A percentile compares a stretch with the other conserved stretches of the same genome.
These are phyloP conservation scores for Oreochromis niloticus DNA, from an alignment of 2,113 vertebrate species.

Conservation along the genomic window DNA sequence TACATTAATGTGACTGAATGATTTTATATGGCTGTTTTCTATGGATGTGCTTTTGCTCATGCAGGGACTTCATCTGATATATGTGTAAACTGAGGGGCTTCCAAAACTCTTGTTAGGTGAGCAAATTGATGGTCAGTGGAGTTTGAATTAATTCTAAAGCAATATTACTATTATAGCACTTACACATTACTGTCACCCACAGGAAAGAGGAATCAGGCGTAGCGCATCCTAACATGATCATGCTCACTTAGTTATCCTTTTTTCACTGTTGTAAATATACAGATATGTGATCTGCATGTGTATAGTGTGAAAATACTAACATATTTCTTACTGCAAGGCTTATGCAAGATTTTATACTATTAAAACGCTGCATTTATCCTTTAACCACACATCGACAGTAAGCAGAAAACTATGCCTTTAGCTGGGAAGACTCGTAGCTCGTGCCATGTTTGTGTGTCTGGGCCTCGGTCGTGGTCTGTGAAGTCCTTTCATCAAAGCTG, in stretches of 20 bases:
- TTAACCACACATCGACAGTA: slow-evolving; percentile 20
- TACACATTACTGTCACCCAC: neutral
- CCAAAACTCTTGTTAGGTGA: neutral
- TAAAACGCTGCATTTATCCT: slow-evolving; percentile 23
- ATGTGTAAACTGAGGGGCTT: neutral
- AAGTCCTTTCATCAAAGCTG: slow-evolving; percentile 28
- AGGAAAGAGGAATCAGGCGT: neutral
- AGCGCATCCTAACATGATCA: neutral
- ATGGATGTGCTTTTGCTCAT: neutral
- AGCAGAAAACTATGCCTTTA: neutral
- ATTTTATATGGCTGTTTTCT: slow-evolving; percentile 3
- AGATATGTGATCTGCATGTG: slow-evolving; percentile 55
- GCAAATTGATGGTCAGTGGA: neutral
- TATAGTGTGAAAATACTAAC: slow-evolving; percentile 6
- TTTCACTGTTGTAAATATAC: slow-evolving; percentile 46
- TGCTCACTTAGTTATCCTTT: neutral
- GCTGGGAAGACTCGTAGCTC: neutral
- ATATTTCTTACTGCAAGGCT: slow-evolving; percentile 50
- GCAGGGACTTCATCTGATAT: neutral
- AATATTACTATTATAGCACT: slow-evolving; percentile 43
- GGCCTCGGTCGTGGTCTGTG: neutral
- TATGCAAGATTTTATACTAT: slow-evolving; percentile 63
- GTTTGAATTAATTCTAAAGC: slow-evolving; percentile 35
- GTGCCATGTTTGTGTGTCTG: neutral
- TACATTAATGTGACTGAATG: neutral